Base-by-base conservation (phyloP, 1,140 invertebrate genomes). In the Portunus trituberculatus region DNA sequence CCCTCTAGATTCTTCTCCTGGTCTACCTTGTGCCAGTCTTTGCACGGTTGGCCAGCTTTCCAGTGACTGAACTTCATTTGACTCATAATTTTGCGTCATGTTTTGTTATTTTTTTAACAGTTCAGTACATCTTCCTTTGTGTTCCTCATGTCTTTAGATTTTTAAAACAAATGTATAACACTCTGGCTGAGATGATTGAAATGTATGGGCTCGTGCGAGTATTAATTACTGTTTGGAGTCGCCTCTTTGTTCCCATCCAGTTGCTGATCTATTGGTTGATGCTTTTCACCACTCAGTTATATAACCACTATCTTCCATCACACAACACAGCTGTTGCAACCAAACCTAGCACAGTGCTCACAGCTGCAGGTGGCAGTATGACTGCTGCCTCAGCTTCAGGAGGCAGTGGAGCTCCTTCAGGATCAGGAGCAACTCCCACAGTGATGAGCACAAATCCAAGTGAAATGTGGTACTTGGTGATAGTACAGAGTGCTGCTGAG, bases 231-330 rank as follows among this genome's bases (percentile, higher is more conserved):
- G 95, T 97, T 8, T 97, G 97, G 97, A 96, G 97, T 91, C 96
- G 97, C 31, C 93, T 97, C 7, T 97, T 97, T 96, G 96, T 97
- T 29, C 97, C 97, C 28, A 96, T 97, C 16, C 97, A 97, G 95
- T 97, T 97, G 89, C 96, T 97, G 7, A 95, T 97, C 10, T 97
- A 97, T 96, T 97, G 97, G 97, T 83, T 97, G 39, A 96, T 97
- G 32, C 96, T 97, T 89, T 97, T 97, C 89, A 52, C 96, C 16
- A 96, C 96, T 8, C 97, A 97, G 95, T 94, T 97, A 14, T 97
- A 97, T 96, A 96, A 96, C 29, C 96, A 96, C 87, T 90, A 96
- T 28, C 92, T 96, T 48, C 91, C 94, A 87, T 39, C 93, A 29
- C 93, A 96, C 52, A 67, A 92, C 31, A 95, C 91, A 82, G 86